These are phyloP conservation scores for Dilophus febrilis DNA, from an alignment of 2,888 invertebrate species.

Conservation along the genomic window DNA sequence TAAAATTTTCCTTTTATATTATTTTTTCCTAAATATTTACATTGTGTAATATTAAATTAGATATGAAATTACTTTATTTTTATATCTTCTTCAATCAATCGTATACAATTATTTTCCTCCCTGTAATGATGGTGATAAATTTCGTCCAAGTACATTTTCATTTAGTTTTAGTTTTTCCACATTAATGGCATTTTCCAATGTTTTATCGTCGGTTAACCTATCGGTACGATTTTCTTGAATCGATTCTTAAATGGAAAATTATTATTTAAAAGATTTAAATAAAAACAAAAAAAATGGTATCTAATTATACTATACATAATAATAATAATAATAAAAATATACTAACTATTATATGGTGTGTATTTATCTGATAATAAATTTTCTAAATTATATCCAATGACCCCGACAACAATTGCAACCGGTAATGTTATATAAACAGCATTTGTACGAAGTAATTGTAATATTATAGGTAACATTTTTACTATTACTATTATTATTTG, in stretches of 20 bases:
- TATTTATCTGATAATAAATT: conserved; percentile 51
- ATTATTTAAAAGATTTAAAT: background rate
- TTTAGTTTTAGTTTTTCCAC: conserved; percentile 51
- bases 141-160: conserved; percentile 45
- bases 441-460: conserved; percentile 49
- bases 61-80: too few species aligned
- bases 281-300: background rate
- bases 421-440: conserved; percentile 68
- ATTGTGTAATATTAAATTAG: too few species aligned
- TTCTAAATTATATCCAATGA: conserved; percentile 66
- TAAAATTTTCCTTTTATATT: too few species aligned
- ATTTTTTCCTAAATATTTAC: too few species aligned
- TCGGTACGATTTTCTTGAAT: conserved; percentile 58
- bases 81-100: too few species aligned
- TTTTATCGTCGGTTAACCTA: conserved; percentile 41
- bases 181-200: conserved; percentile 37
- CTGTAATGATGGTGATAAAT: conserved; percentile 46
- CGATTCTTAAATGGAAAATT: conserved; percentile 36
- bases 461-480: conserved; percentile 61
- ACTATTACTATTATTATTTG: too few species aligned
- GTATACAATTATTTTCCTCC: too few species aligned
- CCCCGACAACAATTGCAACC: conserved; percentile 60
- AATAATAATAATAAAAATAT: conserved; percentile 2
- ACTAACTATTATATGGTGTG: conserved; percentile 55
- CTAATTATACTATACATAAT: background rate